These are phyloP conservation scores for Caenorhabditis sp. DNA, from an alignment of 2,888 invertebrate species.

Conservation along the genomic window DNA sequence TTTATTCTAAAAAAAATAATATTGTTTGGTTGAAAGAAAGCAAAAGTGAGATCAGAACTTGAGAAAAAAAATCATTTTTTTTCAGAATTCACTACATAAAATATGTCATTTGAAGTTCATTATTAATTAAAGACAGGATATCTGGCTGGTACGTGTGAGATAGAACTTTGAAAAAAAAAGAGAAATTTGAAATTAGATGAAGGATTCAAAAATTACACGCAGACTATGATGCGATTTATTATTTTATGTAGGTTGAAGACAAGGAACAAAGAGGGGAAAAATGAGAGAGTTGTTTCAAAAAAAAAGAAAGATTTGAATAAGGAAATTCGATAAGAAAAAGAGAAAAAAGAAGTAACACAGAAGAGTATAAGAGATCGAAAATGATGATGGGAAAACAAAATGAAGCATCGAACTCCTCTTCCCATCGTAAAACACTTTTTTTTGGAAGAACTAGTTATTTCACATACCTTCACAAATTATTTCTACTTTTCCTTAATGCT, in stretches of 20 bases:
- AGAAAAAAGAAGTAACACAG: neutral
- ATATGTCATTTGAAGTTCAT: neutral
- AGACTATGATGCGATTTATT: too few relatives aligned
- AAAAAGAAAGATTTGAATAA: neutral
- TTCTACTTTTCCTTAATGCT: too few relatives aligned
- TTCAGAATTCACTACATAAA: too few relatives aligned
- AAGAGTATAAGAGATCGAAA: neutral
- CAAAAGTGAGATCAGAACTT: too few relatives aligned
- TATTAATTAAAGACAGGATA: neutral
- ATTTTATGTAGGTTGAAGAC: too few relatives aligned
- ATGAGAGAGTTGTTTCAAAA: neutral
- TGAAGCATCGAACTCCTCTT: neutral
- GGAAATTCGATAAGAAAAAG: neutral
- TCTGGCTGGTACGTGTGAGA: neutral
- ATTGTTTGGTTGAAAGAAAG: neutral
- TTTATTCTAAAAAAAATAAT: constrained; percentile 1
- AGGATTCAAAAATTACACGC: too few relatives aligned
- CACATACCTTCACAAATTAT: too few relatives aligned
- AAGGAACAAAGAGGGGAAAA: constrained; percentile 3
- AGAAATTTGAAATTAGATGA: too few relatives aligned
- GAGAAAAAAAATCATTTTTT: too few relatives aligned
- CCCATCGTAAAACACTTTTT: too few relatives aligned
- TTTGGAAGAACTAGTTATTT: too few relatives aligned
- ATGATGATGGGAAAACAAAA: neutral
- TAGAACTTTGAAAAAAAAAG: too few relatives aligned